phyloP scores from a whole-genome alignment of 2,113 vertebrate genomes.

The Asarcornis scutulata region DNA sequence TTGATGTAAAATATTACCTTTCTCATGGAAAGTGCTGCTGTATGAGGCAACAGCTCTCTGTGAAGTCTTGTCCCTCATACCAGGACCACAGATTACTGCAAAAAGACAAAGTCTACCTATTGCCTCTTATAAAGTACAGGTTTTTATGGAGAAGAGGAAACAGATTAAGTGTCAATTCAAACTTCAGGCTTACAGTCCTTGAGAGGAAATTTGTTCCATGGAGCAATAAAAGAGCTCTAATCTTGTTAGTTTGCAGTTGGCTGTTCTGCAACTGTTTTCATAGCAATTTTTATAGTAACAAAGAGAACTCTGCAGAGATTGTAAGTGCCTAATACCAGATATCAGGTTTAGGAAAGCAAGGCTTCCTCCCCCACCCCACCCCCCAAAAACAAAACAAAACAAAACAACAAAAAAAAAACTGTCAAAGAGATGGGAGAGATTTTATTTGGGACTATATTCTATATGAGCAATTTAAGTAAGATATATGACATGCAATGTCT shows the following conservation, averaged over 20 bases:
- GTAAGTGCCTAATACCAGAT: not conserved
- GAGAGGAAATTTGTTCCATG: not conserved
- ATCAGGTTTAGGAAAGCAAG: not conserved
- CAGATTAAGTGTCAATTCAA: not conserved
- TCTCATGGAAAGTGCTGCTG: not conserved
- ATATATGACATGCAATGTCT: not conserved
- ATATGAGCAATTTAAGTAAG: not conserved
- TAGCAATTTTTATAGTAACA: not conserved
- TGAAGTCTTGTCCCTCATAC: not conserved
- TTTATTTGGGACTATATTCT: not conserved
- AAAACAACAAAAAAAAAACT: not conserved
- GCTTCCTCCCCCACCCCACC: too few species aligned
- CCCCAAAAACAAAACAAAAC: too few species aligned
- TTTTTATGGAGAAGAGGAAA: not conserved
- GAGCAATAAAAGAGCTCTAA: not conserved
- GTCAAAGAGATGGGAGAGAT: not conserved
- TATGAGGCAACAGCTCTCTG: not conserved
- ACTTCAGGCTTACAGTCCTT: not conserved
- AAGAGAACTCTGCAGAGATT: not conserved
- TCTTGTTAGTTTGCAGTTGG: not conserved
- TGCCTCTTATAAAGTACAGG: not conserved
- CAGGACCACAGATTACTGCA: not conserved
- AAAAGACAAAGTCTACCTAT: not conserved
- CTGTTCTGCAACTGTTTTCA: not conserved
- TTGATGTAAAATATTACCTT: not conserved